Base-by-base conservation (phyloP, 2,888 invertebrate genomes). In the Machimus rusticus region DNA sequence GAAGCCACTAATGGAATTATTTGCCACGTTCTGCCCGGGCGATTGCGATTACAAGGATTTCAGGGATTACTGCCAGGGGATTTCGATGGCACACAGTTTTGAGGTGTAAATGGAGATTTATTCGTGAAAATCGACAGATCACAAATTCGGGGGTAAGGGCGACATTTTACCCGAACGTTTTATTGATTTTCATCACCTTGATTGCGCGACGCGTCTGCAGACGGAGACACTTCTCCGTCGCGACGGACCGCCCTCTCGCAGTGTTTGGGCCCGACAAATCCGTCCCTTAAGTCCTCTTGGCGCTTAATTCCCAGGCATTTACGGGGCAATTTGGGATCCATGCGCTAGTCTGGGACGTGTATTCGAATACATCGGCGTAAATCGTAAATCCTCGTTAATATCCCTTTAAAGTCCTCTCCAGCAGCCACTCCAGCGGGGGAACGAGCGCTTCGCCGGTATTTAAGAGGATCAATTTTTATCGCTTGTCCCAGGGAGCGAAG, bases 101-200 rank as follows among this genome's bases (percentile, higher is more conserved):
- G 55, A 86, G 86, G 87, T 88, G 88, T 88, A 88, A 88, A 88
- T 88, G 87, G 86, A 88, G 88, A 88, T 88, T 88, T 87, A 88
- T 78, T 74, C 77, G 39, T 28, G 37, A 76, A 51, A 76, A 76
- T 76, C 76, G 34, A 37, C 39, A 37, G 37, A 31, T 37, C 39
- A 76, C 31, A 28, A 74, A 74, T 74, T n/a, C 55, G 19, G 6
- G 19, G 55, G 19, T n/a, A n/a, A 16, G 55, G 57, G 78, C 39
- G 76, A 77, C 51, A 57, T 46, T 87, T 81, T 51, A 66, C 55
- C 46, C 39, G 37, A 16, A 14, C 39, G 84, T 84, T 84, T 39
- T 84, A 84, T 84, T 84, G 84, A 84, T 84, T 84, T 81, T 57
- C 57, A 84, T 74, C 57, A 43, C 74, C 43, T 84, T 84, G 57